phyloP scores from a whole-genome alignment of 1,140 invertebrate species.

The Megathymus violae region DNA sequence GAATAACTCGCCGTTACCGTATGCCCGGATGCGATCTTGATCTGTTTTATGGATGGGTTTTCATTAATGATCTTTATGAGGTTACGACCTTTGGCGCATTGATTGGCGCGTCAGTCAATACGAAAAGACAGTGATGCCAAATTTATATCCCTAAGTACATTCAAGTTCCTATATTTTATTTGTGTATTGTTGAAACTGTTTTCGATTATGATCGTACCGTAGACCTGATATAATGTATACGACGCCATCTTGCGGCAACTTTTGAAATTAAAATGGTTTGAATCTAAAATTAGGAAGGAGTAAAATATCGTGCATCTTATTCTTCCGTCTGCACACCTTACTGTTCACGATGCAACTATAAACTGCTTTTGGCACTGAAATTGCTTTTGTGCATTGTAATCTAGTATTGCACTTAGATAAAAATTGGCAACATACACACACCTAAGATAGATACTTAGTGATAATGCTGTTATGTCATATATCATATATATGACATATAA shows the following conservation, averaged over 20 bases:
- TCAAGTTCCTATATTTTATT: constrained; percentile 15
- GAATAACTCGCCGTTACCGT: constrained; percentile 67
- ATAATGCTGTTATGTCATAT: no score
- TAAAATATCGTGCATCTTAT: background rate
- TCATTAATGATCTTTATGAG: constrained; percentile 53
- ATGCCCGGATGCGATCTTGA: constrained; percentile 66
- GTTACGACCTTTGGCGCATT: constrained; percentile 51
- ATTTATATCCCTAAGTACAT: constrained; percentile 16
- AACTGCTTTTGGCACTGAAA: background rate
- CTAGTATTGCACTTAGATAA: background rate
- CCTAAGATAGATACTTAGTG: no score
- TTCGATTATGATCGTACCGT: background rate
- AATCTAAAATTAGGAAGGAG: background rate
- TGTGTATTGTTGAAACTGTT: background rate
- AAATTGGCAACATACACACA: background rate
- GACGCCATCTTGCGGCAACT: constrained; percentile 8
- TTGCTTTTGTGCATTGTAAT: background rate
- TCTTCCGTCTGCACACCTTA: background rate
- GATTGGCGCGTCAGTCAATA: constrained; percentile 26
- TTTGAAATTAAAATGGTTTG: background rate
- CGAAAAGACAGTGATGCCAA: constrained; percentile 17
- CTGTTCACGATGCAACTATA: background rate
- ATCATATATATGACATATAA: no score
- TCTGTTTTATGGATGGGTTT: constrained; percentile 60
- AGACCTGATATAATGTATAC: background rate